phyloP scores from a whole-genome alignment of 64 coral and sea anemone genomes.

The Stichodactyla mertensii region DNA sequence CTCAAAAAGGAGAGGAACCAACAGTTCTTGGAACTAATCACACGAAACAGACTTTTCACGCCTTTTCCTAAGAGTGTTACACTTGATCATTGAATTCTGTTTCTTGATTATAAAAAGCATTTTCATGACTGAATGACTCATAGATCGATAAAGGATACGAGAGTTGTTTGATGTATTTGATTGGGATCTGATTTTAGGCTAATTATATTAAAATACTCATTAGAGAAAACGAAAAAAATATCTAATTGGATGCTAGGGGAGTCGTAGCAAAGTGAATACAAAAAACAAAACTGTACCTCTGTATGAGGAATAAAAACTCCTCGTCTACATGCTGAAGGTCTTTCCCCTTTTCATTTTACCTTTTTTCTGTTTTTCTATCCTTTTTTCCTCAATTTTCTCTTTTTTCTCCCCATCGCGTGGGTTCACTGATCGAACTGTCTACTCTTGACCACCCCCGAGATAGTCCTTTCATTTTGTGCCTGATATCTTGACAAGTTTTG shows the following conservation, averaged over 20 bases:
- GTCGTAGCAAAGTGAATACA: no score
- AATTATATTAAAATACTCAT: conserved; percentile 16
- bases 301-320: neutral
- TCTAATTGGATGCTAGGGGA: neutral
- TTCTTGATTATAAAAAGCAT: neutral
- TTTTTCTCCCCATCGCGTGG: no score
- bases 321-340: no score
- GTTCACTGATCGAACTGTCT: no score
- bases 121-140: neutral
- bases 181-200: conserved; percentile 7
- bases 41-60: neutral
- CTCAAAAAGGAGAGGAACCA: neutral
- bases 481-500: no score
- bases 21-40: neutral
- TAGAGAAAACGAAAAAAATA: neutral
- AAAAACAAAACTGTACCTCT: neutral
- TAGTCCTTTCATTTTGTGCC: no score
- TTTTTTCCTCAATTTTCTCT: no score
- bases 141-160: neutral
- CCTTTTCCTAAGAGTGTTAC: neutral
- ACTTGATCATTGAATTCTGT: neutral
- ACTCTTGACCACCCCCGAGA: no score
- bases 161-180: neutral
- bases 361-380: no score
- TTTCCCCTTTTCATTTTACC: no score